These are phyloP conservation scores for Pseudoatta argentina DNA, from an alignment of 1,140 invertebrate genomes.

Conservation along the genomic window DNA sequence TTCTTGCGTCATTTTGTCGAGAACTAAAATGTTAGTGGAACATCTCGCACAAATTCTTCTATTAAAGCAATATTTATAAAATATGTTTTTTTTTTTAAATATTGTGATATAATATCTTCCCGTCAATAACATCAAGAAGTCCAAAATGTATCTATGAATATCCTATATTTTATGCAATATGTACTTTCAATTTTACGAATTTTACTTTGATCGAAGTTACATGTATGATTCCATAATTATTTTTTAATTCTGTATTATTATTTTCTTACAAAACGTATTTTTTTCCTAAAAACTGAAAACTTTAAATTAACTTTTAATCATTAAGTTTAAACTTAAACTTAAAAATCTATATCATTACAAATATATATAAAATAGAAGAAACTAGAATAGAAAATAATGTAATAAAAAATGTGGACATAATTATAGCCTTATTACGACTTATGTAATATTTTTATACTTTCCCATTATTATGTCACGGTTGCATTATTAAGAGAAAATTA, in stretches of 20 bases:
- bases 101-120: not conserved
- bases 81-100: not conserved
- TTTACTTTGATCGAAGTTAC: not conserved
- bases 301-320: not conserved
- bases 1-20: conserved; percentile 9
- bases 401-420: conserved; percentile 2
- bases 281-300: no score
- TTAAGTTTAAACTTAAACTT: not conserved
- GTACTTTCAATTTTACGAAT: not conserved
- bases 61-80: conserved; percentile 7
- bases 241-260: conserved; percentile 7
- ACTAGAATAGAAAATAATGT: not conserved
- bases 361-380: not conserved
- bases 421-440: not conserved
- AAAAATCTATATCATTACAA: not conserved
- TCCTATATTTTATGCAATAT: not conserved
- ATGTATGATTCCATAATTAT: not conserved
- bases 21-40: not conserved
- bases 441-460: conserved; percentile 18
- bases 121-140: not conserved
- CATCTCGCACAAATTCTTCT: not conserved
- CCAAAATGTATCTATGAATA: not conserved
- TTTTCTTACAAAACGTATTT: not conserved
- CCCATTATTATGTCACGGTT: not conserved
- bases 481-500: not conserved